These are phyloP conservation scores for Anguilla marmorata DNA, from an alignment of 2,797 vertebrate genomes.

Conservation along the genomic window DNA sequence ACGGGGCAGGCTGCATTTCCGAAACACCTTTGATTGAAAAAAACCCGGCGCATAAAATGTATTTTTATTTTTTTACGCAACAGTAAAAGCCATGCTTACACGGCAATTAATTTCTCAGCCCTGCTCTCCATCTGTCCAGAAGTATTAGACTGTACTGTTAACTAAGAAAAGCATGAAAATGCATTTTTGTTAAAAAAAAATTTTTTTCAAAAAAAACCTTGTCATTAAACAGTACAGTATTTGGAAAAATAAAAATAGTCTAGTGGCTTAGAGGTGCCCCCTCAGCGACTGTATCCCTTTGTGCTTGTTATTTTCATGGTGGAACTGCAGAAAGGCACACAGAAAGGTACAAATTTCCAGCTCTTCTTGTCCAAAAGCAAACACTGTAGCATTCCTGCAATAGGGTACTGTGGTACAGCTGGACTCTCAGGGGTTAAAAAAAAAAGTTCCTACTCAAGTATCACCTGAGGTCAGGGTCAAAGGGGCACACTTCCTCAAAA, in stretches of 20 bases:
- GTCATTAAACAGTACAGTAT: background rate
- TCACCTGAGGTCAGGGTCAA: background rate
- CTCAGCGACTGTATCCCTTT: too few species aligned
- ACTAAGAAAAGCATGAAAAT: background rate
- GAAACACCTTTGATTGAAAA: background rate
- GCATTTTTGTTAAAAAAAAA: background rate
- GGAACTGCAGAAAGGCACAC: background rate
- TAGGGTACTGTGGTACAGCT: background rate
- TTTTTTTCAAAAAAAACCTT: background rate
- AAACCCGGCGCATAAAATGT: background rate
- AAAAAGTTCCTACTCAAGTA: background rate
- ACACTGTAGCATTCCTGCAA: background rate
- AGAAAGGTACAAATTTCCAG: background rate
- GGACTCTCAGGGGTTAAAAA: background rate
- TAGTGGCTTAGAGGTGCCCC: too few species aligned
- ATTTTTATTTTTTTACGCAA: background rate
- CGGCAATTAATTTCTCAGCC: background rate
- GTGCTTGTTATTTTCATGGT: background rate
- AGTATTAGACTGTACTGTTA: background rate
- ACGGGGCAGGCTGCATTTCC: background rate
- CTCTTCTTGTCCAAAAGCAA: background rate
- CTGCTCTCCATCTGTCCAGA: background rate
- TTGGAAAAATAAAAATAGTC: too few species aligned
- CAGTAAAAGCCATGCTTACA: background rate
- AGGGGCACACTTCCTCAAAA: slow-evolving; percentile 1